A percentile compares a stretch with the other conserved stretches of the same genome.
Evolutionary conservation across 2,888 invertebrate species (phyloP).

Genomic region (Drosophila paucipuncta): DNA sequence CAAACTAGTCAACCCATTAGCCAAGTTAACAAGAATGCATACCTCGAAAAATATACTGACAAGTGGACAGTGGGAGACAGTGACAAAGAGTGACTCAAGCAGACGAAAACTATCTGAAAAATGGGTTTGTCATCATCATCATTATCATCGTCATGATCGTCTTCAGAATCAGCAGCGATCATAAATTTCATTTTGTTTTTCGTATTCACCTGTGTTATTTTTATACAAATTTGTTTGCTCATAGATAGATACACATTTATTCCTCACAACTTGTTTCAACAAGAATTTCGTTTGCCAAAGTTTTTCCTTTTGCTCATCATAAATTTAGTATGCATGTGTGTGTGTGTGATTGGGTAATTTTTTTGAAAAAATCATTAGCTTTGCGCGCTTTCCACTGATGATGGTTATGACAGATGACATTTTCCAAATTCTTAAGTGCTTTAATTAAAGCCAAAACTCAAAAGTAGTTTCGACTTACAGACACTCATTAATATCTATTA

Average conservation of each 20-base stretch:
- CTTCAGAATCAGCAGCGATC: slow-evolving; percentile 11
- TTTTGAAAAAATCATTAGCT: slow-evolving; percentile 25
- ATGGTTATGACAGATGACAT: slow-evolving; percentile 17
- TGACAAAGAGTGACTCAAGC: slow-evolving; percentile 38
- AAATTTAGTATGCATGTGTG: slow-evolving; percentile 4
- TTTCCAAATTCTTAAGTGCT: background rate
- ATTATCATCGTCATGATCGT: background rate
- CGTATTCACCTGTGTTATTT: slow-evolving; percentile 76
- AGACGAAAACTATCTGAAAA: background rate
- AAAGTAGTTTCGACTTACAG: background rate
- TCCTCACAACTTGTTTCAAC: slow-evolving; percentile 47
- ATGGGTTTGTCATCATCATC: slow-evolving; percentile 43
- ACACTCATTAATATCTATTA: background rate
- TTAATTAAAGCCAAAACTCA: background rate
- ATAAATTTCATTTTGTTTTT: slow-evolving; percentile 44
- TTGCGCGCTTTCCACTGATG: background rate
- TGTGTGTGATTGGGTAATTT: slow-evolving; percentile 65
- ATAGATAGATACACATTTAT: slow-evolving; percentile 68
- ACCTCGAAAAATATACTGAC: background rate
- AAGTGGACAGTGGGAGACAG: background rate
- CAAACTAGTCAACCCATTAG: slow-evolving; percentile 20
- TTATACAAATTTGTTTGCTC: slow-evolving; percentile 57
- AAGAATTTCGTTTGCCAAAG: slow-evolving; percentile 18
- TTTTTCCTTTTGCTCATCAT: slow-evolving; percentile 34
- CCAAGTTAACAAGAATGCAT: slow-evolving; percentile 1